Conservation (phyloP, 2,888 invertebrate species). For the Myopa tessellatipennis region DNA sequence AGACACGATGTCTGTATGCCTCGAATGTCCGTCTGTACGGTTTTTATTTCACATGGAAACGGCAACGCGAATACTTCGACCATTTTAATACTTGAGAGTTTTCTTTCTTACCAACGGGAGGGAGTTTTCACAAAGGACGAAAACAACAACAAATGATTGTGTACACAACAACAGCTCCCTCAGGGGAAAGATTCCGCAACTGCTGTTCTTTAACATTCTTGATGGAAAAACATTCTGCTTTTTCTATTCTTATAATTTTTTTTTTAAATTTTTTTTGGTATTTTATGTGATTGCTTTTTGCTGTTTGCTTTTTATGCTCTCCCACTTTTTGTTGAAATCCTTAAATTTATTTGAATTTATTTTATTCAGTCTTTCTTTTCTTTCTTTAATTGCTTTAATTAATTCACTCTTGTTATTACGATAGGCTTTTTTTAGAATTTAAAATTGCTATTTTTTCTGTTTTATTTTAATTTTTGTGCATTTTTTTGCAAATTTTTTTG, state of each 20-base stretch:
- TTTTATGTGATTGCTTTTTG: not conserved
- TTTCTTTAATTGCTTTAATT: no score
- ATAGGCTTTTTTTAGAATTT: not conserved
- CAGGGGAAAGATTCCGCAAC: no score
- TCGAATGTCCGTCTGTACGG: not conserved
- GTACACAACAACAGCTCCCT: no score
- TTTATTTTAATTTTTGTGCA: no score
- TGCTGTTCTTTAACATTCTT: not conserved
- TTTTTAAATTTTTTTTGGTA: not conserved
- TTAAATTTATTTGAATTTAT: not conserved
- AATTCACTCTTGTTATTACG: not conserved
- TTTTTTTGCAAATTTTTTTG: no score
- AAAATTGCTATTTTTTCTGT: not conserved
- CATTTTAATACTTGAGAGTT: no score
- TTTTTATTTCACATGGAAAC: not conserved
- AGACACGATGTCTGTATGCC: not conserved
- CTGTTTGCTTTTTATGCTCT: not conserved
- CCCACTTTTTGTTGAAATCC: not conserved
- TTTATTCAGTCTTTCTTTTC: not conserved
- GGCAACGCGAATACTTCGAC: no score
- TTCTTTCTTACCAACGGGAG: no score
- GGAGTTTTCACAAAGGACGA: no score
- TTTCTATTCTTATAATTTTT: not conserved
- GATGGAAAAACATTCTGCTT: not conserved
- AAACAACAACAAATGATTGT: no score